phyloP scores from a whole-genome alignment of 92 coral and sea anemone species.

The Palythoa heliodiscus region DNA sequence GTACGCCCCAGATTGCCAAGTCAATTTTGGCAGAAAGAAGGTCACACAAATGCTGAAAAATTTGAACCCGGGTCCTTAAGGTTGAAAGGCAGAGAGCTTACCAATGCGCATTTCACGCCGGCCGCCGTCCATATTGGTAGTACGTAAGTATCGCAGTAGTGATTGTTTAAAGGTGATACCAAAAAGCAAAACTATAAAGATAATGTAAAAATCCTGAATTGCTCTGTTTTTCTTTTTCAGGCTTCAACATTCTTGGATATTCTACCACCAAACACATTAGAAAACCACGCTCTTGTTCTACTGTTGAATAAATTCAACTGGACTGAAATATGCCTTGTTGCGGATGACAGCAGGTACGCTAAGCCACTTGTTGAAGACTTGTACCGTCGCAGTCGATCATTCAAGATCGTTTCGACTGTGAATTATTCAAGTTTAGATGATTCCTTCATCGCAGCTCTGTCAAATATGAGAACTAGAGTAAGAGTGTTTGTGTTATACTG shows the following conservation, averaged over 20 bases:
- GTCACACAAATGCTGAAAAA: no score
- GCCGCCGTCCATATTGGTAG: no score
- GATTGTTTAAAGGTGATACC: neutral
- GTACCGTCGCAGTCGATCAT: neutral
- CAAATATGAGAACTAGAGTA: slow-evolving; percentile 15
- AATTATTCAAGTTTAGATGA: slow-evolving; percentile 27
- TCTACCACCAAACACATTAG: slow-evolving; percentile 21
- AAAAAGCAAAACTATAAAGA: neutral
- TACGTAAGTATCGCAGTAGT: no score
- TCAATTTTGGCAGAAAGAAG: no score
- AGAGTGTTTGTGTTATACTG: slow-evolving; percentile 33
- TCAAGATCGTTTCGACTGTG: slow-evolving; percentile 24
- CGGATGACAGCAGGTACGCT: slow-evolving; percentile 17
- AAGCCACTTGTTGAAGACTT: slow-evolving; percentile 29
- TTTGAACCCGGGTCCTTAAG: no score
- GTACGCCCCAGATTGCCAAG: no score
- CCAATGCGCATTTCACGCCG: no score
- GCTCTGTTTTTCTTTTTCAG: neutral
- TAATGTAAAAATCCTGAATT: neutral
- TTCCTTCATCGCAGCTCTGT: slow-evolving; percentile 8
- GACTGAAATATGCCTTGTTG: slow-evolving; percentile 19
- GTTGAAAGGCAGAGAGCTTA: no score
- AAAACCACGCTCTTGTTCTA: slow-evolving; percentile 32
- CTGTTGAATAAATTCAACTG: slow-evolving; percentile 20
- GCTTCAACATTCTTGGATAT: slow-evolving; percentile 17